These are phyloP conservation scores for Burhinus bistriatus DNA, from an alignment of 2,113 vertebrate genomes.

Conservation along the genomic window DNA sequence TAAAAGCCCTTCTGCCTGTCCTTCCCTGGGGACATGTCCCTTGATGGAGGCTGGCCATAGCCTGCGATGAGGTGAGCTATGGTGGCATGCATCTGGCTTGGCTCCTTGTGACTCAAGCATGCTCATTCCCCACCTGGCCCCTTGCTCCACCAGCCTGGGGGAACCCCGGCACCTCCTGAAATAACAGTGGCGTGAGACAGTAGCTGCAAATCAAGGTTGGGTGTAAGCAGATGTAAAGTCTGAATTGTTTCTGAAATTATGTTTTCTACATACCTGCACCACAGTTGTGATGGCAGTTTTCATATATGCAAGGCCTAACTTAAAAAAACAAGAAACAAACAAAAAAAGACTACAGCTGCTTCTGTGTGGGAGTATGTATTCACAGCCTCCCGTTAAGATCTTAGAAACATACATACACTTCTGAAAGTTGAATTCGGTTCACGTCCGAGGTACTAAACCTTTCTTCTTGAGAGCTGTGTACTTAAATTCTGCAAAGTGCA, in stretches of 20 bases:
- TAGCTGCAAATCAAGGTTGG: not conserved
- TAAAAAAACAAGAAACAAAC: not conserved
- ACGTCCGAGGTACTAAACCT: not conserved
- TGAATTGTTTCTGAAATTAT: not conserved
- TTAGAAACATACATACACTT: not conserved
- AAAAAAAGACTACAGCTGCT: not conserved
- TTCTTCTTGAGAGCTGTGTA: not conserved
- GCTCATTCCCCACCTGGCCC: not conserved
- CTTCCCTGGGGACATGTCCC: not conserved
- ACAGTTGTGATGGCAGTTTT: not conserved
- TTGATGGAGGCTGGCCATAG: not conserved
- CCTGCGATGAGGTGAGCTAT: not conserved
- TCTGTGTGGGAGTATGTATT: not conserved
- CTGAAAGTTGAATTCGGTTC: not conserved
- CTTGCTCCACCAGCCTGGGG: rapidly evolving
- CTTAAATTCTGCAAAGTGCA: not conserved
- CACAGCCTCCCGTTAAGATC: rapidly evolving
- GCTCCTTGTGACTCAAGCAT: rapidly evolving
- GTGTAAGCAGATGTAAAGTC: not conserved
- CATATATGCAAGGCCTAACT: not conserved
- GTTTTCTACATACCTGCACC: not conserved
- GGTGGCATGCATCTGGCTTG: not conserved
- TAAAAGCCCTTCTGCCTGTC: not conserved
- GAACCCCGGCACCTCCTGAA: not conserved
- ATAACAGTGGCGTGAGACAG: not conserved